A percentile compares a stretch with the other conserved stretches of the same genome.
Evolutionary conservation across 1,140 invertebrate genomes (phyloP).

Genomic region (Fragariocoptes setiger): DNA sequence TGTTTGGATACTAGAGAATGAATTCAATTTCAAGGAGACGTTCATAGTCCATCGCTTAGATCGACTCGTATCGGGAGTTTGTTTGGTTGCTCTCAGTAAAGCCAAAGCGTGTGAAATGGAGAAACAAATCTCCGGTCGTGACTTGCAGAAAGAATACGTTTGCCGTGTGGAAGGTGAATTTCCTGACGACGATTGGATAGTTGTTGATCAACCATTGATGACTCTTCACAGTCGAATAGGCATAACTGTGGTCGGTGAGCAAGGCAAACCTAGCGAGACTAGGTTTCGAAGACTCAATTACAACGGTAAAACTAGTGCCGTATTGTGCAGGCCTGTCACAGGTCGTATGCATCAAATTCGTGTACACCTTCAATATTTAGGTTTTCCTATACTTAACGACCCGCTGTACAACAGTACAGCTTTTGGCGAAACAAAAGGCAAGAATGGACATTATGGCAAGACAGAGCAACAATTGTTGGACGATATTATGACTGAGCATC

Average conservation of each 20-base stretch:
- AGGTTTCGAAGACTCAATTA: slow-evolving; percentile 51
- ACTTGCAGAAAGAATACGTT: slow-evolving; percentile 83
- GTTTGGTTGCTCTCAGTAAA: slow-evolving; percentile 67
- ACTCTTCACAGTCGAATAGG: slow-evolving; percentile 79
- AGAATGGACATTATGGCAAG: slow-evolving; percentile 63
- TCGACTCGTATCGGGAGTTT: slow-evolving; percentile 30
- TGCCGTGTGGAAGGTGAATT: slow-evolving; percentile 85
- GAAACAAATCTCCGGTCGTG: slow-evolving; percentile 59
- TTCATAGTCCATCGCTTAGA: slow-evolving; percentile 29
- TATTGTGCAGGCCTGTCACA: slow-evolving; percentile 58
- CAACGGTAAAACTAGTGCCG: slow-evolving; percentile 60
- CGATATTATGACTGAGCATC: slow-evolving; percentile 61
- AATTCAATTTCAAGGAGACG: slow-evolving; percentile 69
- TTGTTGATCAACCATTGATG: slow-evolving; percentile 65
- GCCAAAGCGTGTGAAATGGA: slow-evolving; percentile 71
- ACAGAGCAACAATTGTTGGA: slow-evolving; percentile 46
- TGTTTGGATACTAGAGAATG: slow-evolving; percentile 78
- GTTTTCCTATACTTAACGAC: slow-evolving; percentile 86
- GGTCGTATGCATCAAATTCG: slow-evolving; percentile 94
- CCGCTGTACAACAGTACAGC: slow-evolving; percentile 54
- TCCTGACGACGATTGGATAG: slow-evolving; percentile 49
- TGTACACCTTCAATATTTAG: slow-evolving; percentile 89
- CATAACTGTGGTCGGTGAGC: slow-evolving; percentile 50
- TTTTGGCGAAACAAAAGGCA: slow-evolving; percentile 65
- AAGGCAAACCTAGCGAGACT: slow-evolving; percentile 62